These are phyloP conservation scores for Stegodyphus dumicola DNA, from an alignment of 1,140 invertebrate genomes.

Conservation along the genomic window DNA sequence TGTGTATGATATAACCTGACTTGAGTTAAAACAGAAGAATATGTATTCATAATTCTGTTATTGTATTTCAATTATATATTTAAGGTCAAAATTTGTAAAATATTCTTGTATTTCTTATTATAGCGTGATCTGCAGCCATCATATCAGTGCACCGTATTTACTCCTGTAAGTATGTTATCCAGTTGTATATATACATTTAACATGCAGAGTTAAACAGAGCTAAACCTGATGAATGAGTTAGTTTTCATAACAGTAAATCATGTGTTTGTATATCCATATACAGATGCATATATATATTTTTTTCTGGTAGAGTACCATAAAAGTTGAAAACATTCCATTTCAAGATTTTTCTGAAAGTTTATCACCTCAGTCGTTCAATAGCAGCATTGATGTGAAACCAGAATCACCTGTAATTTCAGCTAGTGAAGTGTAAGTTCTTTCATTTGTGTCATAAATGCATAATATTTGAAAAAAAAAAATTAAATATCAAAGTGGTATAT, in stretches of 20 bases:
- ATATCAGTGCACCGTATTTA: constrained; percentile 93
- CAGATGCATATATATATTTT: too few species aligned
- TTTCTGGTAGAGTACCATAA: constrained; percentile 16
- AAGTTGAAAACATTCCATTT: constrained; percentile 39
- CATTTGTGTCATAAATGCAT: neutral
- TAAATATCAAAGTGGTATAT: too few species aligned
- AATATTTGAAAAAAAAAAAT: too few species aligned
- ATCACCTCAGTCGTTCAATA: neutral
- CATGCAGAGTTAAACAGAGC: too few species aligned
- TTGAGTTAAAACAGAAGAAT: too few species aligned
- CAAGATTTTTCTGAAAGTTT: constrained; percentile 27
- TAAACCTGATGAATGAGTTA: too few species aligned
- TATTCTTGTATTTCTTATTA: constrained; percentile 6
- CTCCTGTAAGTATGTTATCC: constrained; percentile 67
- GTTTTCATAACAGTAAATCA: too few species aligned
- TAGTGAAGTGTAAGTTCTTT: constrained; percentile 28
- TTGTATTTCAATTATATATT: neutral
- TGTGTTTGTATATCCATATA: too few species aligned
- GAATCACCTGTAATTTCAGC: constrained; percentile 32
- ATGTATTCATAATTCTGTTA: too few species aligned
- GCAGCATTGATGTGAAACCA: constrained; percentile 22
- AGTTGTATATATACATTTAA: too few species aligned
- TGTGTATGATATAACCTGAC: too few species aligned
- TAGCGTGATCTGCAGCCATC: constrained; percentile 91
- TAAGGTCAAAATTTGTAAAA: neutral